These are phyloP conservation scores for Tetramorium bicarinatum DNA, from an alignment of 2,888 invertebrate genomes.

Conservation along the genomic window DNA sequence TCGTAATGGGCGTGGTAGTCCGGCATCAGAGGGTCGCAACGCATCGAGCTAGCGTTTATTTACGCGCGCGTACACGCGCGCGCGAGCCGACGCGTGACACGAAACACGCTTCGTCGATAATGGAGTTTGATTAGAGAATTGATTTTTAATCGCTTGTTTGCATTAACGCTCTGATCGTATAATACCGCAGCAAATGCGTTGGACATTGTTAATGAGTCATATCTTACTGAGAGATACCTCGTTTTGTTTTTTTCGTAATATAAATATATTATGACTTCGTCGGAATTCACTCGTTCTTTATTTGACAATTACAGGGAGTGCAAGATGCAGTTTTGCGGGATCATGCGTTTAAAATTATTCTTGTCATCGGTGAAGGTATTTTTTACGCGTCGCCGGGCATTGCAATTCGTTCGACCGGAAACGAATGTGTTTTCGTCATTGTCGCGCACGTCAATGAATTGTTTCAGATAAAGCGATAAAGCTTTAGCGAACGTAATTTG, in stretches of 20 bases:
- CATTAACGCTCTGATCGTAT: neutral
- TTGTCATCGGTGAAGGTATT: too few relatives aligned
- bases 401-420: too few relatives aligned
- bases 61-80: conserved; percentile 60
- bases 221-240: neutral
- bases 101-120: conserved; percentile 66
- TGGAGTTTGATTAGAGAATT: conserved; percentile 64
- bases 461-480: too few relatives aligned
- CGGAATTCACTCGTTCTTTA: conserved; percentile 4
- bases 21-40: conserved; percentile 78
- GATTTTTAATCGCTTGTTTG: conserved; percentile 7
- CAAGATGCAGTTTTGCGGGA: conserved; percentile 4
- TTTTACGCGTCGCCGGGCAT: too few relatives aligned
- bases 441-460: too few relatives aligned
- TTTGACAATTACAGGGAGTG: neutral
- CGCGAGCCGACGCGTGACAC: conserved; percentile 65
- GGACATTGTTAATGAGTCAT: neutral
- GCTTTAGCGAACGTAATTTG: too few relatives aligned
- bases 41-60: conserved; percentile 74
- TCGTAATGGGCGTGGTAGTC: conserved; percentile 84
- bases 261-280: neutral
- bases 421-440: too few relatives aligned
- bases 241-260: neutral
- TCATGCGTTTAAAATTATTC: conserved; percentile 13
- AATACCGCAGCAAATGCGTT: neutral